Evolutionary conservation across 2,113 vertebrate genomes (phyloP).

Genomic region (Phocoena sinus): DNA sequence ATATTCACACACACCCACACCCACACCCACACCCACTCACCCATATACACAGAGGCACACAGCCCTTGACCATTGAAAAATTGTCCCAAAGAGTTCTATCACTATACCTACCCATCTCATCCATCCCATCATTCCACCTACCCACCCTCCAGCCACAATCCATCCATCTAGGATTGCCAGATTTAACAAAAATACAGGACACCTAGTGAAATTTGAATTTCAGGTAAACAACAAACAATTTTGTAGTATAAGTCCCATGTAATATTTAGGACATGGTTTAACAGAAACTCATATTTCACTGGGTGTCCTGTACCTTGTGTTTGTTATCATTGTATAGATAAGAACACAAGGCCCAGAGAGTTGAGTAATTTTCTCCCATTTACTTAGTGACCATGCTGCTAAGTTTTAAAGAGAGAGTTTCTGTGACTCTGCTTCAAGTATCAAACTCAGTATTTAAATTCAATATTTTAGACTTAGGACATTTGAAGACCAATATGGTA

Average conservation of each 20-base stretch:
- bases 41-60: neutral
- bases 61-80: neutral
- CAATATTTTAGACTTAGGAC: neutral
- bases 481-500: neutral
- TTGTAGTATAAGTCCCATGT: neutral
- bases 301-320: neutral
- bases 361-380: neutral
- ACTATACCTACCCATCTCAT: neutral
- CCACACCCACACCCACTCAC: neutral
- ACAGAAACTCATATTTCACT: neutral
- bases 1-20: neutral
- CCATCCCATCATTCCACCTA: neutral
- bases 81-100: neutral
- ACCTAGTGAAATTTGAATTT: neutral
- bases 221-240: neutral
- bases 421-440: neutral
- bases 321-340: neutral
- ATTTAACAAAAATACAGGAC: neutral
- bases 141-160: neutral
- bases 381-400: neutral
- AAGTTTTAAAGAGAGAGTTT: neutral
- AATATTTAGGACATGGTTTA: neutral
- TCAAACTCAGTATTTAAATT: neutral
- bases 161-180: neutral
- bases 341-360: neutral